A percentile compares a stretch with the other conserved stretches of the same genome.
phyloP scores from a whole-genome alignment of 2,888 invertebrate genomes.

The Drosophila longiperda region DNA sequence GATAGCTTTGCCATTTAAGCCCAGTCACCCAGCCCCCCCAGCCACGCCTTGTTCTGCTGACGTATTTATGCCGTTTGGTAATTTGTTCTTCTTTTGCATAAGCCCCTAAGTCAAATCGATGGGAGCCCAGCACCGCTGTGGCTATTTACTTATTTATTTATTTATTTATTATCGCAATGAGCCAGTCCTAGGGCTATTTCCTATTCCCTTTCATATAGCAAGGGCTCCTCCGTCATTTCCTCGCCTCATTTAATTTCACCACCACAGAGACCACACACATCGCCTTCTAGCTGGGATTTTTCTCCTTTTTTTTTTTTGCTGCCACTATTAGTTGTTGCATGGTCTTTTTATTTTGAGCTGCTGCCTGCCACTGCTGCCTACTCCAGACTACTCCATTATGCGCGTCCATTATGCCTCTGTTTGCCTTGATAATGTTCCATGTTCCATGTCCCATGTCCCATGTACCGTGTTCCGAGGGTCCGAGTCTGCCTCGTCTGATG shows the following conservation, averaged over 20 bases:
- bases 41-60: conserved; percentile 55
- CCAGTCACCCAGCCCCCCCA: conserved; percentile 57
- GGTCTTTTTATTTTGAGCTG: conserved; percentile 23
- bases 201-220: conserved; percentile 10
- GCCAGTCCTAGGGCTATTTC: conserved; percentile 57
- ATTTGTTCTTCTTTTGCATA: conserved; percentile 27
- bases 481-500: conserved; percentile 19
- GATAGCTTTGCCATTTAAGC: conserved; percentile 50
- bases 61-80: conserved; percentile 61
- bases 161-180: conserved; percentile 77
- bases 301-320: conserved; percentile 1
- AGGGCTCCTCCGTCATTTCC: conserved; percentile 51
- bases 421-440: conserved; percentile 74
- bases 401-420: conserved; percentile 75
- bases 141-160: conserved; percentile 49
- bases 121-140: conserved; percentile 29
- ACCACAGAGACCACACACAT: conserved; percentile 57
- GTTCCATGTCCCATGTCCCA: conserved; percentile 60
- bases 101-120: conserved; percentile 53
- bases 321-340: conserved; percentile 67
- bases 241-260: conserved; percentile 62
- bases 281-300: conserved; percentile 31
- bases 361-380: neutral
- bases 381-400: conserved; percentile 41
- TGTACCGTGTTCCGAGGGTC: conserved; percentile 51